Evolutionary conservation across 2,797 vertebrate genomes (phyloP), one percentile per base, ranked within the genome.

Genomic region (Acanthopagrus latus): DNA sequence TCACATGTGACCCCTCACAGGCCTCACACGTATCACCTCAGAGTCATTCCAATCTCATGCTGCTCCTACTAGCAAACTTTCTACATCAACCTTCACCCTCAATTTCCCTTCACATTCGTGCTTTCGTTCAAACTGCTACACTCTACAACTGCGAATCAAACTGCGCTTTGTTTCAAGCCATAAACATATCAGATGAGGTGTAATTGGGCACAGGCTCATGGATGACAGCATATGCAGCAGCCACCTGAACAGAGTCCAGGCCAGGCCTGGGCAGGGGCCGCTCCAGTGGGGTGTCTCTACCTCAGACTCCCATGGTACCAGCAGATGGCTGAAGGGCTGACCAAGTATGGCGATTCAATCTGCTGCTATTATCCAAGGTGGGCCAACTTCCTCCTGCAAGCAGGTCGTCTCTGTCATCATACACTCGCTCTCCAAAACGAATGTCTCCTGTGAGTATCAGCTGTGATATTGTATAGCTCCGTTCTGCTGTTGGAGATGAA

Each of bases 271-370:
- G 43, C 52, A 71, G 64, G 84, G 80, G 59, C 80, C 9, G 48
- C 27, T 75, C 78, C 41, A 5, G 69, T 7, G 16, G 83, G 85
- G 66, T 79, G 65, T 88, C 82, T 25, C 44, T 46, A 74, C 65
- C 76, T 70, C 77, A 86, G 84, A 84, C 88, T 91, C 87, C 84
- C 84, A 78, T 74, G 84, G 87, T 80, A 89, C 79, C 83, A 71
- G 79, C 94, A 94, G 95, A 94, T 95, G 92, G 93, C 83, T 70
- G 79, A 88, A 66, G 83, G 82, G 89, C 80, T 87, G 92, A 87
- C 91, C 91, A 79, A 92, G 88, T 89, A 90, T 81, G 80, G 82
- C 74, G 81, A 87, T 87, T 89, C 94, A 93, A 94, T 94, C 94
- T 94, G 93, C 87, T 89, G 76, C 85, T 84, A 78, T 88, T 90